phyloP scores from a whole-genome alignment of 2,113 vertebrate genomes.

The Pheucticus melanocephalus region DNA sequence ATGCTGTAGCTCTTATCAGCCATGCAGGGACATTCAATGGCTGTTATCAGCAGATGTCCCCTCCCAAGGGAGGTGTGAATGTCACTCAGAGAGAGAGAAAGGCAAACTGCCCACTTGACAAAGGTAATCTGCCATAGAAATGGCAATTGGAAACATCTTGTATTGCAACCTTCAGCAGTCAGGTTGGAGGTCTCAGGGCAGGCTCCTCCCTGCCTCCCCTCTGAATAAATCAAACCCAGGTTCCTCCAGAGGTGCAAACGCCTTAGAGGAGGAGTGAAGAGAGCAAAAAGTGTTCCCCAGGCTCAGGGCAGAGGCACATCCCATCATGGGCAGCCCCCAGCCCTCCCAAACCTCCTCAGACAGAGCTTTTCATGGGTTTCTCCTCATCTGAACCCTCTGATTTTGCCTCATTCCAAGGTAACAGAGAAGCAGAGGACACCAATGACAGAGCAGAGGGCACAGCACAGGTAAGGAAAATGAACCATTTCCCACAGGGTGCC shows the following conservation, averaged over 20 bases:
- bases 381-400: not conserved
- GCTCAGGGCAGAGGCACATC: not conserved
- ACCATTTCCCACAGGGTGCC: not conserved
- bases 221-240: not conserved
- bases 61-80: too few relatives aligned
- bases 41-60: too few relatives aligned
- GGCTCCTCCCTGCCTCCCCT: not conserved
- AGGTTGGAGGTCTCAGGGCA: not conserved
- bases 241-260: not conserved
- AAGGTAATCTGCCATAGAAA: too few relatives aligned
- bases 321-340: not conserved
- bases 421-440: not conserved
- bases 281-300: not conserved
- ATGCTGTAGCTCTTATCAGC: too few relatives aligned
- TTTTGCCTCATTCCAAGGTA: conserved; percentile 5
- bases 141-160: too few relatives aligned
- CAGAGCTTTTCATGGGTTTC: not conserved
- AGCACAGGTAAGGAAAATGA: not conserved
- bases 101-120: too few relatives aligned
- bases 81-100: too few relatives aligned
- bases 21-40: too few relatives aligned
- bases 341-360: not conserved
- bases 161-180: too few relatives aligned
- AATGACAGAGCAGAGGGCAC: not conserved
- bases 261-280: not conserved